phyloP scores from a whole-genome alignment of 2,888 invertebrate species.

The Ischnus inquisitorius region DNA sequence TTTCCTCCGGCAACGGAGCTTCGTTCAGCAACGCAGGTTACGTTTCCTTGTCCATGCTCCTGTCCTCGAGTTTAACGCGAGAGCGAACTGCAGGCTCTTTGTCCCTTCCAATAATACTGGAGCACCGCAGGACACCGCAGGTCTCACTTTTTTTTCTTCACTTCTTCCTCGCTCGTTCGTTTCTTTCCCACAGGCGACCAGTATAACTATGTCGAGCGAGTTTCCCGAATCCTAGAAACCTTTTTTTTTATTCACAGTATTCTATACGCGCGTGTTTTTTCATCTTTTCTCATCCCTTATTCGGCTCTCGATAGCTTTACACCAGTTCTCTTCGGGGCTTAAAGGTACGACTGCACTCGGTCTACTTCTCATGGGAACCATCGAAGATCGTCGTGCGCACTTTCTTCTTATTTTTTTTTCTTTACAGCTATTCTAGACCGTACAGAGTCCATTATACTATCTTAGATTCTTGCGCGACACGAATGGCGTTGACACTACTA shows the following conservation, averaged over 20 bases:
- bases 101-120: constrained; percentile 77
- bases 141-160: constrained; percentile 74
- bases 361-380: constrained; percentile 62
- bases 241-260: constrained; percentile 71
- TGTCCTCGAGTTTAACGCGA: constrained; percentile 57
- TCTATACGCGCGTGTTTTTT: constrained; percentile 67
- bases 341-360: constrained; percentile 32
- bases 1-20: constrained; percentile 42
- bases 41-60: constrained; percentile 55
- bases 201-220: constrained; percentile 58
- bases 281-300: constrained; percentile 53
- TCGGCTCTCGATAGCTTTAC: constrained; percentile 12
- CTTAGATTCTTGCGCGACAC: constrained; percentile 28
- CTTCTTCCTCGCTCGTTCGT: constrained; percentile 41
- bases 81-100: constrained; percentile 56
- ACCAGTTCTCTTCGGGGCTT: constrained; percentile 15
- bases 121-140: constrained; percentile 78
- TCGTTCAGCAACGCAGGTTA: constrained; percentile 38
- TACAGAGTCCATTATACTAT: constrained; percentile 46
- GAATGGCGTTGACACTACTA: constrained; percentile 20
- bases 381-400: constrained; percentile 27
- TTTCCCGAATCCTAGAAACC: constrained; percentile 82
- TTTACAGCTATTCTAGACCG: constrained; percentile 16
- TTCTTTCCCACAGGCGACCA: constrained; percentile 80
- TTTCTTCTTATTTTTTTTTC: constrained; percentile 22